Evolutionary conservation across 1,140 invertebrate genomes (phyloP).

Genomic region (Polyergus mexicanus): DNA sequence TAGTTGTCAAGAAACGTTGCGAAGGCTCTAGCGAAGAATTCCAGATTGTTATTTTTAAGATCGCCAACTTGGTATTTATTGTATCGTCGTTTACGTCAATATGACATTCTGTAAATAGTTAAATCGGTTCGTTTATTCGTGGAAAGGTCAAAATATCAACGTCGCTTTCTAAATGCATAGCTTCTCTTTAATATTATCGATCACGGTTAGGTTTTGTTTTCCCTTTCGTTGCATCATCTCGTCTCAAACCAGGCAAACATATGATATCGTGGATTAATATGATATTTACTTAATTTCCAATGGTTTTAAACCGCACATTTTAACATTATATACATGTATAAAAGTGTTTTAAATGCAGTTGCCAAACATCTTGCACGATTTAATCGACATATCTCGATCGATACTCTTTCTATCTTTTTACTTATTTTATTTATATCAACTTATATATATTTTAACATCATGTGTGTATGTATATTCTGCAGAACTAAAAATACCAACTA

Average conservation of each 20-base stretch:
- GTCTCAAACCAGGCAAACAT: background rate
- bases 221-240: background rate
- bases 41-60: background rate
- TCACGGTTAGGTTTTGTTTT: background rate
- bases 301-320: background rate
- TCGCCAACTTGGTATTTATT: background rate
- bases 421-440: background rate
- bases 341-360: no score
- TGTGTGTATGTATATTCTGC: no score
- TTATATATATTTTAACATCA: no score
- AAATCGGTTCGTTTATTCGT: slow-evolving; percentile 17
- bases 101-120: background rate
- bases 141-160: slow-evolving; percentile 24
- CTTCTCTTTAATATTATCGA: slow-evolving; percentile 37
- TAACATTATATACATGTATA: no score
- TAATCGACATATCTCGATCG: background rate
- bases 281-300: background rate
- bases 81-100: background rate
- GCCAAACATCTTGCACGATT: background rate
- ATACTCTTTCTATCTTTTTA: background rate
- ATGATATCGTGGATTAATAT: background rate
- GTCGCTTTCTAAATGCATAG: slow-evolving; percentile 28
- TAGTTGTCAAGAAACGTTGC: background rate
- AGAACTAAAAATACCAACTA: background rate
- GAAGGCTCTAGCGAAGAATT: background rate